phyloP scores from a whole-genome alignment of 2,888 invertebrate genomes.

The Trachelus iudaicus region DNA sequence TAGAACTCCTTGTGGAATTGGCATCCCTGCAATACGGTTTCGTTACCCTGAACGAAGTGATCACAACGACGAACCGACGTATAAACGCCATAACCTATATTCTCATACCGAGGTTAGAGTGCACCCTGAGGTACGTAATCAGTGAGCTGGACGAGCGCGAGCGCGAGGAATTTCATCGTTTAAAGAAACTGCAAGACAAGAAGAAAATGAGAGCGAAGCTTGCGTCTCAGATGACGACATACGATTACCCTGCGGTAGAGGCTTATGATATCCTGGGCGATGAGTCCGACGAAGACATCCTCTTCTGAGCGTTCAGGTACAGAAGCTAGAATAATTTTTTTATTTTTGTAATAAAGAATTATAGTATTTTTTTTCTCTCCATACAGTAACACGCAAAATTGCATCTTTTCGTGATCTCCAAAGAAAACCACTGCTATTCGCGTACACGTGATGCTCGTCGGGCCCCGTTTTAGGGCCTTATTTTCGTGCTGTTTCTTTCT shows the following conservation, averaged over 20 bases:
- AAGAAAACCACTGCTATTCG: no score
- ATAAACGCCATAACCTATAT: slow-evolving; percentile 76
- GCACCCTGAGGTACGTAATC: slow-evolving; percentile 72
- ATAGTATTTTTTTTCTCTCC: no score
- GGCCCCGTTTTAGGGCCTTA: neutral
- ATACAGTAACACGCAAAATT: no score
- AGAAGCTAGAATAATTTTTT: no score
- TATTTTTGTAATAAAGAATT: no score
- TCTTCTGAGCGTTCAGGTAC: slow-evolving; percentile 50
- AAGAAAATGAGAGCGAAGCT: slow-evolving; percentile 52
- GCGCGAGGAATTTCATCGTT: slow-evolving; percentile 71
- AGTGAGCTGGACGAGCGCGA: slow-evolving; percentile 75
- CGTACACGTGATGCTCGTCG: no score
- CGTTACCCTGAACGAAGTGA: slow-evolving; percentile 73
- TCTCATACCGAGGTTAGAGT: slow-evolving; percentile 73
- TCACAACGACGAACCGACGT: slow-evolving; percentile 73
- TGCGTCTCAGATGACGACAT: neutral
- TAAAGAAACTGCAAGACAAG: slow-evolving; percentile 68
- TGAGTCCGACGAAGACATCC: slow-evolving; percentile 67
- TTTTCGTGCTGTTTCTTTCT: neutral
- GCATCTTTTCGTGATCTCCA: no score
- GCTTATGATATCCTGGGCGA: slow-evolving; percentile 33
- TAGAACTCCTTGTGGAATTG: slow-evolving; percentile 71
- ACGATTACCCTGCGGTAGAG: no score
- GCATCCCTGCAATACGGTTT: slow-evolving; percentile 75